Evolutionary conservation across 2,113 vertebrate species (phyloP).

Genomic region (Corythaixoides concolor): DNA sequence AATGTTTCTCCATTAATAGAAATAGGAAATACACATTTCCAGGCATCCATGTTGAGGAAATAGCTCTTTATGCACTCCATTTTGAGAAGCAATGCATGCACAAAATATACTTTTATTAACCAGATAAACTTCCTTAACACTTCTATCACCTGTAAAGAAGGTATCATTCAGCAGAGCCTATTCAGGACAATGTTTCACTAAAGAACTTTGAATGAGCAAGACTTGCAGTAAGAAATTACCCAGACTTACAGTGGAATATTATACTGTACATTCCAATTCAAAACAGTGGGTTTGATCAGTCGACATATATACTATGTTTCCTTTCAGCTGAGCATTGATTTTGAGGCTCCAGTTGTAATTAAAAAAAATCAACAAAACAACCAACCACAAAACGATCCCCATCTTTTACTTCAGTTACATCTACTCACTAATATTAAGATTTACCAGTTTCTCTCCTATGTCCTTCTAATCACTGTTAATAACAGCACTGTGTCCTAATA

Average conservation of each 20-base stretch:
- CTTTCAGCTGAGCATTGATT: background rate
- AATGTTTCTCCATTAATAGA: background rate
- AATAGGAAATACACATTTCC: background rate
- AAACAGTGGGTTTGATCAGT: background rate
- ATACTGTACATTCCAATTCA: background rate
- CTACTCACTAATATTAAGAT: background rate
- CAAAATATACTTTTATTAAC: background rate
- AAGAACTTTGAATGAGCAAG: background rate
- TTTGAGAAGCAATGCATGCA: background rate
- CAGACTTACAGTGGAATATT: background rate
- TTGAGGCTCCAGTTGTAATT: background rate
- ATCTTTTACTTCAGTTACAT: background rate
- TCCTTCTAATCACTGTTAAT: background rate
- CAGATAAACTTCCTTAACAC: background rate
- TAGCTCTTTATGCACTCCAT: background rate
- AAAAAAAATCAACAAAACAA: background rate
- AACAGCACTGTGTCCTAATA: background rate
- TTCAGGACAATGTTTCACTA: background rate
- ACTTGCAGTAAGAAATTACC: background rate
- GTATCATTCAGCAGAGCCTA: background rate
- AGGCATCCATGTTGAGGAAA: background rate
- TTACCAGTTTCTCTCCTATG: background rate
- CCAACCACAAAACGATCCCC: no score
- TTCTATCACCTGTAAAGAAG: background rate
- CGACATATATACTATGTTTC: background rate